Percentiles rank a stretch among this genome's conserved stretches.
phyloP scores from a whole-genome alignment of 2,797 vertebrate genomes.

The Melanotaenia trifasciata region DNA sequence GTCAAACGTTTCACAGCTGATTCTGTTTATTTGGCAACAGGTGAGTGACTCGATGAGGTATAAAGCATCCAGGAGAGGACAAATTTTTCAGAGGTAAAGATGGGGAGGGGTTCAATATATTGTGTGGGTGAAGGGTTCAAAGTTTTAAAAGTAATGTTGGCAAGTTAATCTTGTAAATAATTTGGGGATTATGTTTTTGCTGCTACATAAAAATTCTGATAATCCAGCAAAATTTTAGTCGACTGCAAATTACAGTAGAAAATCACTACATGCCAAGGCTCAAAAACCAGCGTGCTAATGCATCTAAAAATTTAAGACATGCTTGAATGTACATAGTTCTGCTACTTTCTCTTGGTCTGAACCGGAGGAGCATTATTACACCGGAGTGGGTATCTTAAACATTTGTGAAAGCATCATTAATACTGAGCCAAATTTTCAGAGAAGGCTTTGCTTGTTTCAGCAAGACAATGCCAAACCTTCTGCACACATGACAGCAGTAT shows the following conservation, averaged over 20 bases:
- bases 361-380: neutral
- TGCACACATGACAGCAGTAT: neutral
- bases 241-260: neutral
- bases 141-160: neutral
- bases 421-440: neutral
- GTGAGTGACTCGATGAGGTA: neutral
- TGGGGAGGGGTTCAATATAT: neutral
- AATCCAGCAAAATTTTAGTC: neutral
- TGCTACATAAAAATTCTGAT: neutral
- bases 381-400: neutral
- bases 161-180: neutral
- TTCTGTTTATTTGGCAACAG: neutral
- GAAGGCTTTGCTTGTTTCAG: neutral
- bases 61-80: neutral
- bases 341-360: neutral
- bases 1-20: neutral
- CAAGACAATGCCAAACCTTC: neutral
- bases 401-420: neutral
- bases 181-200: neutral
- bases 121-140: neutral
- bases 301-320: neutral
- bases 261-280: neutral
- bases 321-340: neutral
- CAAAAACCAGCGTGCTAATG: neutral
- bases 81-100: conserved; percentile 3